These are phyloP conservation scores for Panthera leo DNA, from an alignment of 2,113 vertebrate species.

Conservation along the genomic window DNA sequence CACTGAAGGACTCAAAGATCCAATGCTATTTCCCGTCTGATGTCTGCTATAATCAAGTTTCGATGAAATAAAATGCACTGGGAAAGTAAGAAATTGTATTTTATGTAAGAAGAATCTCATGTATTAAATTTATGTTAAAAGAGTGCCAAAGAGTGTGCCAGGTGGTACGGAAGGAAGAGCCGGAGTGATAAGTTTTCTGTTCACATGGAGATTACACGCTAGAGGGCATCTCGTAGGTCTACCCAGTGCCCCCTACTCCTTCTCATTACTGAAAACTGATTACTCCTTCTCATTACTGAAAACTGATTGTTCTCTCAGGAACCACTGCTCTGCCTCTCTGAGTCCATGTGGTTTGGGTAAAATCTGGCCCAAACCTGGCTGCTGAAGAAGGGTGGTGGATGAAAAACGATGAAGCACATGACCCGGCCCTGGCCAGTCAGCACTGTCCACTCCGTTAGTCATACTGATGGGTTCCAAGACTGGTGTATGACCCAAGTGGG, in stretches of 20 bases:
- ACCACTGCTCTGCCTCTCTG: neutral
- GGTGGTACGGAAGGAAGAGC: rapidly evolving
- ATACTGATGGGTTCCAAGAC: neutral
- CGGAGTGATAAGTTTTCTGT: neutral
- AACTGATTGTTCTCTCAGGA: neutral
- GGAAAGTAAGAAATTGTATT: neutral
- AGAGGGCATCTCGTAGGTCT: rapidly evolving
- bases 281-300: neutral
- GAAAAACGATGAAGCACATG: neutral
- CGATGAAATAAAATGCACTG: neutral
- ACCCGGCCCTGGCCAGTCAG: neutral
- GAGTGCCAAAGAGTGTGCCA: neutral
- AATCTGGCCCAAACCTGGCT: neutral
- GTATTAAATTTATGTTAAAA: neutral
- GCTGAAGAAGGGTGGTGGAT: neutral
- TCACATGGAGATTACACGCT: rapidly evolving
- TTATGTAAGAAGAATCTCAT: neutral
- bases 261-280: neutral
- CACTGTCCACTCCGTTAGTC: neutral
- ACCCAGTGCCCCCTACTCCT: neutral
- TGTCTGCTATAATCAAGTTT: neutral
- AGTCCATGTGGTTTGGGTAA: too few species aligned
- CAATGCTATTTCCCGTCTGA: neutral
- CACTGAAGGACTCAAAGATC: neutral
- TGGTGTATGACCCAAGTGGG: neutral